These are phyloP conservation scores for Catostomus latipinnis DNA, from an alignment of 2,797 vertebrate species.

Conservation along the genomic window DNA sequence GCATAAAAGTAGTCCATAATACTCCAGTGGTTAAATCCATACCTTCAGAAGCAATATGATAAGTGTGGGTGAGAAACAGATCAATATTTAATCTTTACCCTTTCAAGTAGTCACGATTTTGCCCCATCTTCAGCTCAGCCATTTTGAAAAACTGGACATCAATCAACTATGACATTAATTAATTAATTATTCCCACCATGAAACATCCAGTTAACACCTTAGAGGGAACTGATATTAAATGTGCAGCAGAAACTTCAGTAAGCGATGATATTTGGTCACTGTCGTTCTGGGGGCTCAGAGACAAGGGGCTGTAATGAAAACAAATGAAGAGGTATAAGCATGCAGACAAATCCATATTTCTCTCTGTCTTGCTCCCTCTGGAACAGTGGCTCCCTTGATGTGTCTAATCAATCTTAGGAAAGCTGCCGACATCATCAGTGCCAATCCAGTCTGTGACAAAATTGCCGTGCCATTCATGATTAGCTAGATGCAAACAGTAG, in stretches of 20 bases:
- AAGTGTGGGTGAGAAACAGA: too few species aligned
- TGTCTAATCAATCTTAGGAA: constrained; percentile 65
- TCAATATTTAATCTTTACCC: too few species aligned
- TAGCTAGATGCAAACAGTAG: constrained; percentile 56
- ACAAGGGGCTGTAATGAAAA: constrained; percentile 65
- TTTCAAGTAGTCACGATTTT: background rate
- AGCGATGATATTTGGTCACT: constrained; percentile 50
- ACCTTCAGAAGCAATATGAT: too few species aligned
- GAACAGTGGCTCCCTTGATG: constrained; percentile 60
- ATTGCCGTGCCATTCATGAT: constrained; percentile 55
- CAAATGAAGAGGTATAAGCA: constrained; percentile 63
- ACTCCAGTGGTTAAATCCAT: too few species aligned
- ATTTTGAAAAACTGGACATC: background rate
- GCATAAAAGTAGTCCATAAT: too few species aligned
- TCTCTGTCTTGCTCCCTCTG: constrained; percentile 58
- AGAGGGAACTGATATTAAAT: constrained; percentile 7
- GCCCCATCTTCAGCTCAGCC: background rate
- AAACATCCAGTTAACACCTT: background rate
- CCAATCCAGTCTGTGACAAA: constrained; percentile 57
- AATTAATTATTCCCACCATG: constrained; percentile 10
- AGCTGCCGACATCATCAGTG: constrained; percentile 59
- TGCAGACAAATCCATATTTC: constrained; percentile 64
- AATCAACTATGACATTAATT: constrained; percentile 1
- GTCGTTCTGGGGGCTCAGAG: constrained; percentile 52
- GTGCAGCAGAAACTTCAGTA: constrained; percentile 23